phyloP scores from a whole-genome alignment of 2,113 vertebrate species.

The Enhydra lutris region DNA sequence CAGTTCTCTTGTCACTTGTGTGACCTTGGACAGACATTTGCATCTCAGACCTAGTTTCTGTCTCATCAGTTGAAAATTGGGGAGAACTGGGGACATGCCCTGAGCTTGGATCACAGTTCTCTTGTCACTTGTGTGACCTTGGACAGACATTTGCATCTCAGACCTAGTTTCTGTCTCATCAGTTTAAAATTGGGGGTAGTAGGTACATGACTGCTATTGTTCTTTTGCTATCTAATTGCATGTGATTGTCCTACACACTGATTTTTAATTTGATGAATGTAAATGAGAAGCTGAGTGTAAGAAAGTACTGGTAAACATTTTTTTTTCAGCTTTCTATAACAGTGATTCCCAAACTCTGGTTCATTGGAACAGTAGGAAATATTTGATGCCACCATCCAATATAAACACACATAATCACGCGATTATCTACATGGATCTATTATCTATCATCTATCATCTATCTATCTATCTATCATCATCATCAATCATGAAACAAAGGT shows the following conservation, averaged over 20 bases:
- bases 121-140: neutral
- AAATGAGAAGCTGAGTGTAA: neutral
- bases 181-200: neutral
- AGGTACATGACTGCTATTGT: neutral
- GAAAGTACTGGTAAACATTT: neutral
- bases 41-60: rapidly evolving
- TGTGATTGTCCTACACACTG: neutral
- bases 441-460: neutral
- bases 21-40: neutral
- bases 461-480: neutral
- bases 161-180: neutral
- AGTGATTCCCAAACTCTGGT: neutral
- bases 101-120: neutral
- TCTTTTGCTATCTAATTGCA: neutral
- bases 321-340: neutral
- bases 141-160: too few species aligned
- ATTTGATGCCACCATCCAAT: neutral
- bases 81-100: neutral
- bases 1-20: rapidly evolving
- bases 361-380: neutral
- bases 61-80: neutral
- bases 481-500: neutral
- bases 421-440: neutral
- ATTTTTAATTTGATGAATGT: neutral
- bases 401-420: neutral